Evolutionary conservation across 2,113 vertebrate genomes (phyloP), one percentile per base, ranked within the genome.

Genomic region (Electrona antarctica): DNA sequence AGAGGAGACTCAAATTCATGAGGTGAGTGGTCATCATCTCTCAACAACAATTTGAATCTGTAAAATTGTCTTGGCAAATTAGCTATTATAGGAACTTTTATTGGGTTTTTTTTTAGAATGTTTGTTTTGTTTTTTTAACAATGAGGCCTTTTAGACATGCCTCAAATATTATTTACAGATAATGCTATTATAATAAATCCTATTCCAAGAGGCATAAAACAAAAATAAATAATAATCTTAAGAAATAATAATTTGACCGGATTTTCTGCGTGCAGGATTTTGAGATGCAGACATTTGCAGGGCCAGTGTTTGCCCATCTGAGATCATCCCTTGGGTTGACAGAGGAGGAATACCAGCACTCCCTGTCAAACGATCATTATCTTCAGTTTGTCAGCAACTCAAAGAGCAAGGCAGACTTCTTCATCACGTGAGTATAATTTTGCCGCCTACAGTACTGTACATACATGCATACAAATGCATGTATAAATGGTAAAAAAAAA

Each of bases 301-400:
- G 91, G 0, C 85, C 90, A 0, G 91, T 90, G 55, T 96, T 96
- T 45, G 82, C 90, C 41, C 74, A 81, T 14, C 88, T 95, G 63
- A 89, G 95, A 6, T 77, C 56, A 41, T 92, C 86, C 1, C 81
- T 95, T 45, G 93, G 93, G 60, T 82, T 96, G 83, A 67, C 69
- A 0, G 94, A 95, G 67, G 89, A 87, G 15, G 92, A 94, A 41
- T 96, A 94, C 41, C 89, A 92, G 79, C 79, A 78, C 0, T 92
- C 95, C 0, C 87, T 96, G 51, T 88, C 90, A 0, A 79, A 86
- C 0, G 80, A 75, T 2, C 83, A 76, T 58, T 96, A 94, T 78
- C 87, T 96, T 57, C 94, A 96, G 77, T 96, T 96, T 69, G 88
- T 95, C 85, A 95, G 94, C 88, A 95, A 95, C 80, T 96, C 95